Conservation (phyloP, 2,888 invertebrate species). For the Plagodis dolabraria region DNA sequence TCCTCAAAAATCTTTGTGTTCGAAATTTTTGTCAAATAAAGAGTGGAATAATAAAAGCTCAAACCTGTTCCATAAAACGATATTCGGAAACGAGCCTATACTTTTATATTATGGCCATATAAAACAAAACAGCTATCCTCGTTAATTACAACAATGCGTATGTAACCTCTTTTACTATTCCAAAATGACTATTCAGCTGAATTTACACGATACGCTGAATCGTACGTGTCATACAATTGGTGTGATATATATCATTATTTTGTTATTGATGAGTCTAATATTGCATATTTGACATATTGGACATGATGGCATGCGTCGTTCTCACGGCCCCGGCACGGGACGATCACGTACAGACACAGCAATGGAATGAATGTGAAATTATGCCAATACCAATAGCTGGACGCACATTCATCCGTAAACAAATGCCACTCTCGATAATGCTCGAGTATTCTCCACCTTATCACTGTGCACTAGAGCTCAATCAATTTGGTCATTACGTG, state of each 20-base stretch:
- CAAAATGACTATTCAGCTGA: constrained; percentile 10
- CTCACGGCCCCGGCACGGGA: constrained; percentile 68
- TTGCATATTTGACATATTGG: constrained; percentile 49
- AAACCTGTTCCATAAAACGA: too few species aligned
- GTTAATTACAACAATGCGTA: neutral
- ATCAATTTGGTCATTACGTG: neutral
- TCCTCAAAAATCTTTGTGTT: too few species aligned
- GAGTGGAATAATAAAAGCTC: too few species aligned
- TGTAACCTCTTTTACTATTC: neutral
- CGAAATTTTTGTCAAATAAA: too few species aligned
- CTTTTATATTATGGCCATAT: neutral
- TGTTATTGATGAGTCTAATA: constrained; percentile 26
- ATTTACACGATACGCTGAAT: constrained; percentile 6
- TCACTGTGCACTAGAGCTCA: constrained; percentile 7
- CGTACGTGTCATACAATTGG: constrained; percentile 17
- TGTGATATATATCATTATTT: constrained; percentile 10
- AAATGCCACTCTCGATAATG: constrained; percentile 13
- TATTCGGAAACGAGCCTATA: too few species aligned
- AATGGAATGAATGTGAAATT: constrained; percentile 67
- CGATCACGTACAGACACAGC: constrained; percentile 55
- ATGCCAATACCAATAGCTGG: constrained; percentile 58
- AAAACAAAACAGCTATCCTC: neutral
- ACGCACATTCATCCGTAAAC: constrained; percentile 46
- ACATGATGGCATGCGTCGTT: constrained; percentile 64
- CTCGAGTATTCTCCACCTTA: constrained; percentile 38